Evolutionary conservation across 2,888 invertebrate species (phyloP).

Genomic region (Dynastes hyllus): DNA sequence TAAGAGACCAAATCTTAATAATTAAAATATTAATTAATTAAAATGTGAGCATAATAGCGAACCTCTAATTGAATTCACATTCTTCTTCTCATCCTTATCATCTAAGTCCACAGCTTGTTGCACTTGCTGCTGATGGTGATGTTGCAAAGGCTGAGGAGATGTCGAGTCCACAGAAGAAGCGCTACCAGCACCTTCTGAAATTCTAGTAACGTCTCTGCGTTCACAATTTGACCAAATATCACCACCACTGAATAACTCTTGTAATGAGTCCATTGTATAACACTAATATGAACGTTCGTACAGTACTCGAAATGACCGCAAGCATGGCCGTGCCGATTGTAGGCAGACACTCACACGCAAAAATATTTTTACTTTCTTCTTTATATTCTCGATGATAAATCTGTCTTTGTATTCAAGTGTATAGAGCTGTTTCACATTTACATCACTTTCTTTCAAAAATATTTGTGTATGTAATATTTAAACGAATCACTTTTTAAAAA

Average conservation of each 20-base stretch:
- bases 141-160: constrained; percentile 74
- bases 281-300: constrained; percentile 59
- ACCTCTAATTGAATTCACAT: constrained; percentile 81
- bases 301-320: constrained; percentile 57
- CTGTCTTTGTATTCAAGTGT: neutral
- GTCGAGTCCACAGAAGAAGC: constrained; percentile 75
- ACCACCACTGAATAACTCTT: constrained; percentile 69
- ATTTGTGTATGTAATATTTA: neutral
- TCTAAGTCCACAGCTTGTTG: constrained; percentile 57
- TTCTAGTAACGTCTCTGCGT: constrained; percentile 51
- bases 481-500: too few relatives aligned
- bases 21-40: neutral
- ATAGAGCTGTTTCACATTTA: neutral
- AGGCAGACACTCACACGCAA: constrained; percentile 55
- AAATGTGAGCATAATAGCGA: constrained; percentile 55
- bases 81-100: constrained; percentile 74
- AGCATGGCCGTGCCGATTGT: constrained; percentile 60
- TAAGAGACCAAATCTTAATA: too few relatives aligned
- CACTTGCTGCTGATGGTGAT: constrained; percentile 48
- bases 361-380: constrained; percentile 29
- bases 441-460: neutral
- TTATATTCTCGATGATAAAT: constrained; percentile 2
- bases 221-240: constrained; percentile 62
- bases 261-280: constrained; percentile 71
- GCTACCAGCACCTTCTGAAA: constrained; percentile 55